Base-by-base conservation (phyloP, 53 echinoderm and acorn worm genomes). In the Stichopus horrens region DNA sequence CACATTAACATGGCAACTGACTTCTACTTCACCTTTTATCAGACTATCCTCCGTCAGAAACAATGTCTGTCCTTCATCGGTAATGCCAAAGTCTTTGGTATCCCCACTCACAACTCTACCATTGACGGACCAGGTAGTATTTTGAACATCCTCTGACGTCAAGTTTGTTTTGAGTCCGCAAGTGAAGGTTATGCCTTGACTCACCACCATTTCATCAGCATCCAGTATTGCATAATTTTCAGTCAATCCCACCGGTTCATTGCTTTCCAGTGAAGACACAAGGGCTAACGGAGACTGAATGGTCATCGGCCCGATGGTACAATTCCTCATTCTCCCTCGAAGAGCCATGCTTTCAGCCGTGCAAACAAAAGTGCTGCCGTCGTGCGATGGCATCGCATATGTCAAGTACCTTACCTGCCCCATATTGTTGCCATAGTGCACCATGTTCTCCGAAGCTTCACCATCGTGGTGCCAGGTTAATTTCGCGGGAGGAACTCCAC, bases 41-140 rank as follows among this genome's bases (percentile, higher is more conserved):
- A 89, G 52, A 11, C 90, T 88, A 16, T 91, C 21, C 37, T 92
- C 94, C 2, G 90, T 96, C 18, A 96, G 75, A 73, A 89, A 90
- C 16, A 96, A 74, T 18, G 94, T 93, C 65, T 76, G 91, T 7
- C 94, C 94, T 22, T 86, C 77, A 52, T 91, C 89, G 13, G 82
- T 92, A n/a, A 92, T 56, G 9, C 86, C 58, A 81, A 91, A 90
- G 54, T 94, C 96, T 9, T 75, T 74, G 57, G 88, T 94, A 21
- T 79, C 81, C 5, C 85, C 19, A 7, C 51, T 75, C 8, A 96
- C 90, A 7, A 83, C 68, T 20, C 86, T 87, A 20, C 90, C 86
- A 75, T 96, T 91, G n/a, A 92, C 89, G 13, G 92, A 96, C 96
- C 96, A 96, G 3, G 96, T 92, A 83, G 90, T 92, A 76, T 96